Evolutionary conservation across 2,888 invertebrate genomes (phyloP).

Genomic region (Watsonalla binaria): DNA sequence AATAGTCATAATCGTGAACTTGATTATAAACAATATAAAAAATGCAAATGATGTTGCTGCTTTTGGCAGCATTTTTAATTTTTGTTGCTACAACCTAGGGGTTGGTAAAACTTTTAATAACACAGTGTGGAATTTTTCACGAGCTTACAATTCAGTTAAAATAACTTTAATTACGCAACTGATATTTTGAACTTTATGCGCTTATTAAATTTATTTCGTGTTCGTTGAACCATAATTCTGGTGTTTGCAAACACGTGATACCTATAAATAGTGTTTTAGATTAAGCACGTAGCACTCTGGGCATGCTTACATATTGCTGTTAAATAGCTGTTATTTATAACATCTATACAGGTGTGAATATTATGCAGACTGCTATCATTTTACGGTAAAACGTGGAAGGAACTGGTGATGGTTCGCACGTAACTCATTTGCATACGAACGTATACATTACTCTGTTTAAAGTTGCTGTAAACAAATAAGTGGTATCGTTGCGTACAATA

Average conservation of each 20-base stretch:
- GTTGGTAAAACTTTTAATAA: background rate
- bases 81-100: too few relatives aligned
- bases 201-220: conserved; percentile 12
- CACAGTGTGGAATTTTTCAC: background rate
- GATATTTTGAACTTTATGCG: conserved; percentile 15
- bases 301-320: background rate
- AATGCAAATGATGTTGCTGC: background rate
- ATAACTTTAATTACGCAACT: background rate
- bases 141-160: background rate
- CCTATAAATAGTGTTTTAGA: conserved; percentile 17
- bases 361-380: background rate
- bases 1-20: conserved; percentile 16
- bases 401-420: background rate
- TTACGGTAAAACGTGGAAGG: background rate
- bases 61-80: background rate
- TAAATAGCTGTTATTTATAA: background rate
- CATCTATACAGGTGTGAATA: background rate
- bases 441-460: too few relatives aligned
- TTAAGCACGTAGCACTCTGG: conserved; percentile 17
- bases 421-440: too few relatives aligned
- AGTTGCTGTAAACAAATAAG: too few relatives aligned
- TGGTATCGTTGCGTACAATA: too few relatives aligned
- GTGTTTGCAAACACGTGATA: conserved; percentile 18
- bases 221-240: conserved; percentile 20
- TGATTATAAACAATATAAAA: conserved; percentile 5